Percentiles rank a stretch among this genome's conserved stretches.
Evolutionary conservation across 2,888 invertebrate genomes (phyloP).

Genomic region (Acronicta leporina): DNA sequence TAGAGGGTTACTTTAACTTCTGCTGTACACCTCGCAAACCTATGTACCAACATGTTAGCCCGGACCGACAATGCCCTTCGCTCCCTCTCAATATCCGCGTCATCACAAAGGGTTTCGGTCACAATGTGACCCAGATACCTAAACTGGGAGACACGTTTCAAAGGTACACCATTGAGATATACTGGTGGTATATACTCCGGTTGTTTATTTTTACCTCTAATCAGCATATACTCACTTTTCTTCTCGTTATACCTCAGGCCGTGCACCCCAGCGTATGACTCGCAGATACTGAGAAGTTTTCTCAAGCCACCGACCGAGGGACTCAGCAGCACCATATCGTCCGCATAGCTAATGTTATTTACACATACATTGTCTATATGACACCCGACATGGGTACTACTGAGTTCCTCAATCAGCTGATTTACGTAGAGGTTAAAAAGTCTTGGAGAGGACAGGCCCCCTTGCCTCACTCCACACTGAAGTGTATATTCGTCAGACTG

Average conservation of each 20-base stretch:
- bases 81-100: conserved; percentile 22
- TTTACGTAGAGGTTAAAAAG: conserved; percentile 4
- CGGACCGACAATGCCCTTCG: conserved; percentile 19
- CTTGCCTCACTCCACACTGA: conserved; percentile 7
- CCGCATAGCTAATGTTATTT: conserved; percentile 8
- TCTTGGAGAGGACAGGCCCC: conserved; percentile 7
- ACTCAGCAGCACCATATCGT: conserved; percentile 9
- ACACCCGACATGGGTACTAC: conserved; percentile 3
- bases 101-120: conserved; percentile 1
- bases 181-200: background rate
- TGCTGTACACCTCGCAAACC: conserved; percentile 24
- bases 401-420: background rate
- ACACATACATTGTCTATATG: background rate
- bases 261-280: conserved; percentile 2
- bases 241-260: conserved; percentile 4
- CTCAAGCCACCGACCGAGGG: conserved; percentile 2
- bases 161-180: background rate
- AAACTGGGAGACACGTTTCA: background rate
- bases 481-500: conserved; percentile 6
- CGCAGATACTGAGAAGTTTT: conserved; percentile 1
- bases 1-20: conserved; percentile 4
- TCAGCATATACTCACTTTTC: conserved; percentile 7
- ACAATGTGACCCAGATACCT: conserved; percentile 23
- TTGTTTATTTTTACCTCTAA: background rate
- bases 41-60: conserved; percentile 34